Percentiles rank a stretch among this genome's conserved stretches.
phyloP scores from a whole-genome alignment of 2,888 invertebrate genomes.

The Syrphus vitripennis region DNA sequence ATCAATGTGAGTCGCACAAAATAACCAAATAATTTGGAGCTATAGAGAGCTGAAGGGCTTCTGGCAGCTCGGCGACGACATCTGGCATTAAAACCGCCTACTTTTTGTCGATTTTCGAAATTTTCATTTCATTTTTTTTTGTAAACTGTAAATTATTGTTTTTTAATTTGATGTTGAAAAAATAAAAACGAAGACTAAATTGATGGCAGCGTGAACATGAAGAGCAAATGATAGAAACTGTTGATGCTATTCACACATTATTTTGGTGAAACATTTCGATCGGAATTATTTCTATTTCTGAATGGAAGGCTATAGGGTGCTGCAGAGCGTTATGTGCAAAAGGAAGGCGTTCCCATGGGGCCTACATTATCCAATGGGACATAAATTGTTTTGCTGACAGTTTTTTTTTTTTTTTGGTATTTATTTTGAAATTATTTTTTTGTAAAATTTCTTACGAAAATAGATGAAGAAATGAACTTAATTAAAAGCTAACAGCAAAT shows the following conservation, averaged over 20 bases:
- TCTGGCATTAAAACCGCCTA: slow-evolving; percentile 65
- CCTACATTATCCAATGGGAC: slow-evolving; percentile 35
- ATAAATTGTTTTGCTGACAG: slow-evolving; percentile 60
- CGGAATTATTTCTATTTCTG: slow-evolving; percentile 50
- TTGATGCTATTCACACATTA: slow-evolving; percentile 33
- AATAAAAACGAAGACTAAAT: slow-evolving; percentile 10
- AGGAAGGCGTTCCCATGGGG: slow-evolving; percentile 67
- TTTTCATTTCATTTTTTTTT: neutral
- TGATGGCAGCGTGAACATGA: slow-evolving; percentile 54
- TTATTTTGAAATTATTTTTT: neutral
- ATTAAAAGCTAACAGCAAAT: slow-evolving; percentile 41
- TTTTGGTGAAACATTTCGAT: slow-evolving; percentile 1
- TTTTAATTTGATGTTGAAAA: slow-evolving; percentile 55
- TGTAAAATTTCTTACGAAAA: slow-evolving; percentile 22
- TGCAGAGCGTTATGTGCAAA: slow-evolving; percentile 35
- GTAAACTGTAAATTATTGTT: slow-evolving; percentile 60
- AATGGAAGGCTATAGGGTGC: neutral
- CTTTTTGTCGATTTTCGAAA: slow-evolving; percentile 32
- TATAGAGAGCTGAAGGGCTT: neutral
- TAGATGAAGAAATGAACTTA: slow-evolving; percentile 34
- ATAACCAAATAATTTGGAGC: neutral
- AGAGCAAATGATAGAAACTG: slow-evolving; percentile 36
- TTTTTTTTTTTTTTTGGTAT: neutral
- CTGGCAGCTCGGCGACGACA: too few species aligned
- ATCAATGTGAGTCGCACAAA: neutral